phyloP scores from a whole-genome alignment of 1,140 invertebrate genomes.

The Caenorhabditis briggsae region DNA sequence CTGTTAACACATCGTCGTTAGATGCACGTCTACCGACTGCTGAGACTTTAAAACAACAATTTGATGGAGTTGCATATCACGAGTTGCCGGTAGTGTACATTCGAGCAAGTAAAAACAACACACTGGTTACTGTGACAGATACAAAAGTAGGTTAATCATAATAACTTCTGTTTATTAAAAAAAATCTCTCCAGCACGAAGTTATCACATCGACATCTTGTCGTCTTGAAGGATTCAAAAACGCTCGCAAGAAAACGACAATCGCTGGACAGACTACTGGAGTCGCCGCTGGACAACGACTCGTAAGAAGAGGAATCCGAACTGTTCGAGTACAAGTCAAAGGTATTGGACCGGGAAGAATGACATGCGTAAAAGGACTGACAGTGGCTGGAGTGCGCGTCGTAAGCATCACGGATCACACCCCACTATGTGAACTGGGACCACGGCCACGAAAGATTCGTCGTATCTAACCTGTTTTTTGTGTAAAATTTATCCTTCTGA shows the following conservation, averaged over 20 bases:
- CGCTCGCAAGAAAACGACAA: constrained; percentile 92
- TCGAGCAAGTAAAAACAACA: constrained; percentile 77
- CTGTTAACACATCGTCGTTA: constrained; percentile 70
- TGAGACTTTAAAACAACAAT: constrained; percentile 71
- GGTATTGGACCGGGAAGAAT: constrained; percentile 80
- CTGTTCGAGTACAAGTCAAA: constrained; percentile 79
- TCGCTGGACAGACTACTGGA: constrained; percentile 93
- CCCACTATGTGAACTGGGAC: constrained; percentile 85
- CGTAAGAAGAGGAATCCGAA: constrained; percentile 73
- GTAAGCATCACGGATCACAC: constrained; percentile 91
- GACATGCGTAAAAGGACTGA: constrained; percentile 88
- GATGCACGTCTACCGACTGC: constrained; percentile 70
- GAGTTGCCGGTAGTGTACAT: constrained; percentile 75
- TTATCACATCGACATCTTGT: constrained; percentile 81
- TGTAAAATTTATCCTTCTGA: constrained; percentile 13
- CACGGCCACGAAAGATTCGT: constrained; percentile 75
- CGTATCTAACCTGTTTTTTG: constrained; percentile 65
- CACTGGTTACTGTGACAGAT: constrained; percentile 71
- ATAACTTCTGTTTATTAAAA: neutral
- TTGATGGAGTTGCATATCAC: constrained; percentile 70
- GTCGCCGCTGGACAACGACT: constrained; percentile 82
- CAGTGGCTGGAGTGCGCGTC: constrained; percentile 89
- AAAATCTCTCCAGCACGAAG: constrained; percentile 63
- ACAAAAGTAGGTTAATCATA: constrained; percentile 65
- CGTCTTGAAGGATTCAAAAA: constrained; percentile 96